These are phyloP conservation scores for Ochlodes sylvanus DNA, from an alignment of 2,888 invertebrate genomes.

Conservation along the genomic window DNA sequence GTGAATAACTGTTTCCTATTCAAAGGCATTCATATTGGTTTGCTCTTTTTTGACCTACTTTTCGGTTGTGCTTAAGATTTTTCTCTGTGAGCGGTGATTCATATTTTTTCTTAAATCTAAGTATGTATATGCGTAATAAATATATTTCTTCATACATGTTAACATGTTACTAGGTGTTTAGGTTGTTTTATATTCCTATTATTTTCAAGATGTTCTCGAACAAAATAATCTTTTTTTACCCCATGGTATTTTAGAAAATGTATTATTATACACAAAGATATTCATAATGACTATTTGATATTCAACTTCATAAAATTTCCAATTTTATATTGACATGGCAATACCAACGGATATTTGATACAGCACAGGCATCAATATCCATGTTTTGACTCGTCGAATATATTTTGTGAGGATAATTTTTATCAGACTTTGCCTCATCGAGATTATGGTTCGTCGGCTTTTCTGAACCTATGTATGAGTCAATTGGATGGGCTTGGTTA, in stretches of 20 bases:
- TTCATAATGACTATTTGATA: too few relatives aligned
- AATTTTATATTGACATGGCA: too few relatives aligned
- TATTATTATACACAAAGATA: too few relatives aligned
- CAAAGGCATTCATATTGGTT: conserved; percentile 13
- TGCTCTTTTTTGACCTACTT: conserved; percentile 22
- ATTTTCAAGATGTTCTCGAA: too few relatives aligned
- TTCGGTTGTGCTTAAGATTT: conserved; percentile 11
- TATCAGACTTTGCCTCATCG: too few relatives aligned
- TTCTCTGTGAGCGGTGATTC: conserved; percentile 6
- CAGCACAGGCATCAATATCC: not conserved
- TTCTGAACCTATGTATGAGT: too few relatives aligned
- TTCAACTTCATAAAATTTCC: too few relatives aligned
- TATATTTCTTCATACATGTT: not conserved
- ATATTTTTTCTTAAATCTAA: conserved; percentile 1
- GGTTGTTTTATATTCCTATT: not conserved
- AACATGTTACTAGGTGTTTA: not conserved
- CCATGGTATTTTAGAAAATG: too few relatives aligned
- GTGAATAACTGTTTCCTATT: conserved; percentile 24
- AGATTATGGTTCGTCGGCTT: too few relatives aligned
- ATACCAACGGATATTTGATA: too few relatives aligned
- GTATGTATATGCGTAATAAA: not conserved
- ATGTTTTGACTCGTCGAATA: not conserved
- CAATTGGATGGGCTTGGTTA: too few relatives aligned
- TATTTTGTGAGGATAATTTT: not conserved
- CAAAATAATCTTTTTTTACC: too few relatives aligned